A percentile compares a stretch with the other conserved stretches of the same genome.
These are phyloP conservation scores for Sebastes fasciatus DNA, from an alignment of 2,113 vertebrate genomes.

Conservation along the genomic window DNA sequence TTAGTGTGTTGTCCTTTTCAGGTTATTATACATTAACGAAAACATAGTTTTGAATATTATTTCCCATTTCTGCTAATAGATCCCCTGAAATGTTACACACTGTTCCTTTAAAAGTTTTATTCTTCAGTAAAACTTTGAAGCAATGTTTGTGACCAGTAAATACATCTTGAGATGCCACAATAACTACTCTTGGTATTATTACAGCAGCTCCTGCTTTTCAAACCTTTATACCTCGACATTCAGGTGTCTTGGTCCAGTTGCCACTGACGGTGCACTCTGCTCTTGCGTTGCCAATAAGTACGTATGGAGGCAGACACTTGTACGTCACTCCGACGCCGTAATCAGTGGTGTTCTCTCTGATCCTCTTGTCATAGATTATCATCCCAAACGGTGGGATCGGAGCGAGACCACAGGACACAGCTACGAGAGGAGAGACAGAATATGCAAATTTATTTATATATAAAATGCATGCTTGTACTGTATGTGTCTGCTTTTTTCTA, in stretches of 20 bases:
- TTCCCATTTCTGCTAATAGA: no score
- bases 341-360: slow-evolving; percentile 64
- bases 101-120: no score
- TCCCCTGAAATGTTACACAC: no score
- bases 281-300: slow-evolving; percentile 85
- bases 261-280: slow-evolving; percentile 84
- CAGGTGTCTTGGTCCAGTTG: slow-evolving; percentile 88
- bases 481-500: neutral
- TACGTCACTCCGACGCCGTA: slow-evolving; percentile 83
- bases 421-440: slow-evolving; percentile 74
- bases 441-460: neutral
- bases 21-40: neutral
- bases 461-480: neutral
- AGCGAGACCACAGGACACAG: slow-evolving; percentile 86
- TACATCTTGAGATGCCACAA: neutral
- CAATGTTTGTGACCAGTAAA: neutral
- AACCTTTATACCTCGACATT: slow-evolving; percentile 86
- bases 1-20: neutral
- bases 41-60: no score
- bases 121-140: no score
- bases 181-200: neutral
- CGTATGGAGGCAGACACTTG: slow-evolving; percentile 83
- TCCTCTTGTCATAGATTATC: slow-evolving; percentile 69
- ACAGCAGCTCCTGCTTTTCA: neutral
- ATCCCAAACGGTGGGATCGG: slow-evolving; percentile 78